Evolutionary conservation across 2,797 vertebrate species (phyloP), one percentile per base, ranked within the genome.

Genomic region (Danio tinwini): DNA sequence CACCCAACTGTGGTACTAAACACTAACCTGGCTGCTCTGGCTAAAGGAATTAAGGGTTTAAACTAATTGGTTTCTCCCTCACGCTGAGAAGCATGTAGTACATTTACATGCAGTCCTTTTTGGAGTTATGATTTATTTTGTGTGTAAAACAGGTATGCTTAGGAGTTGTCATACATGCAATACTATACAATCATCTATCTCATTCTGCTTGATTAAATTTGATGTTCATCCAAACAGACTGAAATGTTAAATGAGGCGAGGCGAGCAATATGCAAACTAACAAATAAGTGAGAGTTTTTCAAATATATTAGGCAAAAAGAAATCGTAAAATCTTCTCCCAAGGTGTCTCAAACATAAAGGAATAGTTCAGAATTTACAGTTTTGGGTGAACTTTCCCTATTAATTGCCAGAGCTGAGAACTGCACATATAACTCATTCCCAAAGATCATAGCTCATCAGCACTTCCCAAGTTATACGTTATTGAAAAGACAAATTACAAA

Each of bases 11-110:
- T 68, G 7, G 56, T 7, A 10, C 14, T 72, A 16, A 40, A 39
- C 68, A 45, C 55, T 59, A 40, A 16, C 67, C 17, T 42, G 12
- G 29, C 21, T 58, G 29, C 64, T 44, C 56, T 42, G 37, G 65
- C 44, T 61, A 49, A 77, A 67, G 53, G 53, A 77, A 58, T 59
- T 40, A 69, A 5, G 55, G 16, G n/a, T 78, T 61, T 69, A 78
- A 69, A 69, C 42, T 21, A 61, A 62, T 12, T 78, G 55, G n/a
- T 19, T 61, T 78, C n/a, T 44, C 44, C 6, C 14, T 55, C 62
- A 55, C 55, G 50, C 50, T 47, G 5, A n/a, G 17, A 56, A 55
- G 61, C 50, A 29, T 65, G 40, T 10, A 21, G 13, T 29, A 9
- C 16, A 68, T 58, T 58, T 6, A 39, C n/a, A 47, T 47, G 39